Base-by-base conservation (phyloP, 2,113 vertebrate species). In the Chunga burmeisteri region DNA sequence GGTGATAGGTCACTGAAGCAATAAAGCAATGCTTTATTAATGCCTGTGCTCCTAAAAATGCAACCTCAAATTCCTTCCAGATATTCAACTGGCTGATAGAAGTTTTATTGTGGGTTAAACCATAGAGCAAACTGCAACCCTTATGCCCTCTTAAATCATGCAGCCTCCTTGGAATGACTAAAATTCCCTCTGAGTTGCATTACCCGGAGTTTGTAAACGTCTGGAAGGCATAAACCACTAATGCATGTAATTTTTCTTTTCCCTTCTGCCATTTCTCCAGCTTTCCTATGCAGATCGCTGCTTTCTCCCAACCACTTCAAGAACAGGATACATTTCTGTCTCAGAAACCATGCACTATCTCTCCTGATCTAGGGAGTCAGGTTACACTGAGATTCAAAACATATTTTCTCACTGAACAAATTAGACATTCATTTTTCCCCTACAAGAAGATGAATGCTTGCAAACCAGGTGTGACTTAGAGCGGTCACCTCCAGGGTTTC, bases 81-180 rank as follows among this genome's bases (percentile, higher is more conserved):
- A 96, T 92, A 92, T 27, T 94, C 74, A 62, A 23, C 63, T 4
- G 52, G 36, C 6, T 62, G 88, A 90, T 90, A 50, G 91, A 87
- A 95, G 52, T 95, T 95, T 96, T 94, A 92, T 92, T 93, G 86
- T 68, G 85, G 92, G 94, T 97, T 96, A 95, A 97, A 96, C 85
- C 87, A 40, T 11, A 78, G 90, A 95, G 85, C 52, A 94, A 94
- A 94, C 72, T 80, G 82, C 91, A 83, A 16, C 29, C 34, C 61
- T 90, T 81, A 78, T 84, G 70, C 80, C 89, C 88, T 94, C 46
- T 93, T 96, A 93, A 90, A 96, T 95, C 93, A 96, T 52, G 92
- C 72, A 90, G 25, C 32, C 68, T 92, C 49, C 91, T 79, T 67
- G 80, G 68, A 93, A 88, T 83, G 77, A 68, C 82, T 74, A 46